Evolutionary conservation across 1,140 invertebrate species (phyloP).

Genomic region (Anastrepha ludens): DNA sequence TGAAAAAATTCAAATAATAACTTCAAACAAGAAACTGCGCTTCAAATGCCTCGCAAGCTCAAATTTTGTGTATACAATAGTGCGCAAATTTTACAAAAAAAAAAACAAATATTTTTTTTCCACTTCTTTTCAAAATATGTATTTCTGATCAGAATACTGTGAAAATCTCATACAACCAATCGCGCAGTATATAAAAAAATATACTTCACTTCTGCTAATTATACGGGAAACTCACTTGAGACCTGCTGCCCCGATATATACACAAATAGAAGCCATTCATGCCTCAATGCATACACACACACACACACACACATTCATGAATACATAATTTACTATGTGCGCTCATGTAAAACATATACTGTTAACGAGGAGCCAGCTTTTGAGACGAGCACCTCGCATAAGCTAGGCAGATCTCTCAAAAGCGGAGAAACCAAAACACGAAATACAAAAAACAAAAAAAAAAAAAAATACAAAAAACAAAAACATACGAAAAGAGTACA

Average conservation of each 20-base stretch:
- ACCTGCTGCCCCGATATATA: constrained; percentile 6
- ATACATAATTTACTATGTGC: constrained; percentile 6
- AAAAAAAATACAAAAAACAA: background rate
- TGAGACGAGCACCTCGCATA: background rate
- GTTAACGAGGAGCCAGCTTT: background rate
- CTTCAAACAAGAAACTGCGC: background rate
- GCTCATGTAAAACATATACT: background rate
- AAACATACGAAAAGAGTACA: background rate
- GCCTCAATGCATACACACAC: background rate
- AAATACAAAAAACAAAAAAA: background rate
- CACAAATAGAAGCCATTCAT: constrained; percentile 22
- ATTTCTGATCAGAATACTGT: background rate
- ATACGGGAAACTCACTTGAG: constrained; percentile 20
- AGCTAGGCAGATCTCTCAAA: background rate
- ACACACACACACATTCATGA: background rate
- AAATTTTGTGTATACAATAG: background rate
- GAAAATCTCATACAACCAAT: background rate
- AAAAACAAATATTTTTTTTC: background rate
- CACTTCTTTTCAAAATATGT: too few species aligned
- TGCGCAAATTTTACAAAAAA: too few species aligned
- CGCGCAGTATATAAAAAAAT: background rate
- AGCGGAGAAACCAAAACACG: too few species aligned
- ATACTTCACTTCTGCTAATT: constrained; percentile 2
- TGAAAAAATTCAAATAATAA: background rate
- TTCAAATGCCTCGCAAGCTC: background rate